phyloP scores from a whole-genome alignment of 1,140 invertebrate species.

The Leptonema lineaticorne region DNA sequence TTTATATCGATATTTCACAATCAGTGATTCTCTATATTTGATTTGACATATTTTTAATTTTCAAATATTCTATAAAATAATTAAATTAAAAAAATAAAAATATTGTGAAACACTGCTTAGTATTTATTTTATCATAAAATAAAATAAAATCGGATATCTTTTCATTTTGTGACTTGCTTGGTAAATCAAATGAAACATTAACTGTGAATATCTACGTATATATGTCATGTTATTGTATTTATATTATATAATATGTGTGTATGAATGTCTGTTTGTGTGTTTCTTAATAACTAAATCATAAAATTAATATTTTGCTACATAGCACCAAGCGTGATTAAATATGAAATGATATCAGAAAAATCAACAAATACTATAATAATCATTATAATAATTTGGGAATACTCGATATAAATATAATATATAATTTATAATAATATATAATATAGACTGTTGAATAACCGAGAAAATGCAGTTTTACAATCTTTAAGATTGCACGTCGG shows the following conservation, averaged over 20 bases:
- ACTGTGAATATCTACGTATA: no score
- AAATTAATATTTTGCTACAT: constrained; percentile 24
- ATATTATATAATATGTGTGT: no score
- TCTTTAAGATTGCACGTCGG: no score
- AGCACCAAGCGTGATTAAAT: constrained; percentile 28
- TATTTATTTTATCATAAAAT: no score
- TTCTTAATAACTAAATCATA: constrained; percentile 19
- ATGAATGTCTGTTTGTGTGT: no score
- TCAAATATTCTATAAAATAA: background rate
- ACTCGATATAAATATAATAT: background rate
- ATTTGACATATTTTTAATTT: background rate
- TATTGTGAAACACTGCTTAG: background rate
- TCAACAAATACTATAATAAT: no score
- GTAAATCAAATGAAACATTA: no score
- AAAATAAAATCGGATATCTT: no score
- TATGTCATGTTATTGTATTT: no score
- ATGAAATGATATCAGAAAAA: constrained; percentile 11
- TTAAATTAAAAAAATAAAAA: background rate
- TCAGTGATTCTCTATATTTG: background rate
- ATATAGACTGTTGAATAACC: constrained; percentile 9
- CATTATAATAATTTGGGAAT: constrained; percentile 6
- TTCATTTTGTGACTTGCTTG: no score
- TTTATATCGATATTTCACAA: background rate
- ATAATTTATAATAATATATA: background rate
- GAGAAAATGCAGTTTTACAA: background rate